These are phyloP conservation scores for Hedychridium roseum DNA, from an alignment of 2,888 invertebrate species.

Conservation along the genomic window DNA sequence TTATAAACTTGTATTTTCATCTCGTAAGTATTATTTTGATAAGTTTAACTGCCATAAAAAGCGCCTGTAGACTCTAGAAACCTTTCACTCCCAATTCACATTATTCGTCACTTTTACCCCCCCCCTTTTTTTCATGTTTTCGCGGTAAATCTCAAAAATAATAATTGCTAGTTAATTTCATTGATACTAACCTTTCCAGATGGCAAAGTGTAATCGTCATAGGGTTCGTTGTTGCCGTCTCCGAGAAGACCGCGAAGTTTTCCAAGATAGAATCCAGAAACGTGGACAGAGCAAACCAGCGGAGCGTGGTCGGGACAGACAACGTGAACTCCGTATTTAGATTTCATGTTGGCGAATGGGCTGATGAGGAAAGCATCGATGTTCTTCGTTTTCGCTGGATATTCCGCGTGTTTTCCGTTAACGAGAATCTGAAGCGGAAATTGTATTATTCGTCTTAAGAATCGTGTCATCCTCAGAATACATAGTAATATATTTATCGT, in stretches of 20 bases:
- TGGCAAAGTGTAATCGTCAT: slow-evolving; percentile 81
- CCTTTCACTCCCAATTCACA: too few relatives aligned
- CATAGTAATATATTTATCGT: too few relatives aligned
- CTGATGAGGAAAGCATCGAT: slow-evolving; percentile 69
- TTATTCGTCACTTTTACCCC: too few relatives aligned
- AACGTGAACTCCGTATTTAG: slow-evolving; percentile 72
- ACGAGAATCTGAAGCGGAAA: slow-evolving; percentile 66
- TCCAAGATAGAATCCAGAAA: slow-evolving; percentile 88
- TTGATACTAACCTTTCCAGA: slow-evolving; percentile 72
- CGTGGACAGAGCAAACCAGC: slow-evolving; percentile 72
- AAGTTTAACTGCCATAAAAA: too few relatives aligned
- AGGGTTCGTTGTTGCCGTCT: slow-evolving; percentile 87
- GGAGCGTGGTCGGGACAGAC: slow-evolving; percentile 68
- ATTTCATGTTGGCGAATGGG: slow-evolving; percentile 67
- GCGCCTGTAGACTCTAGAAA: too few relatives aligned
- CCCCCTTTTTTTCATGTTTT: too few relatives aligned
- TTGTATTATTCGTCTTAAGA: too few relatives aligned
- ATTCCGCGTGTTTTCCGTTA: slow-evolving; percentile 75
- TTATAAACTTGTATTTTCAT: too few relatives aligned
- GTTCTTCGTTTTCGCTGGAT: slow-evolving; percentile 71
- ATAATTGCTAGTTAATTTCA: too few relatives aligned
- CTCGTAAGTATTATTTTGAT: too few relatives aligned
- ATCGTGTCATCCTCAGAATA: too few relatives aligned
- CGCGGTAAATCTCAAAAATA: too few relatives aligned
- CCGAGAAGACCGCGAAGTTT: slow-evolving; percentile 88